Conservation (phyloP, 2,888 invertebrate species). For the Dexiosoma caninum region DNA sequence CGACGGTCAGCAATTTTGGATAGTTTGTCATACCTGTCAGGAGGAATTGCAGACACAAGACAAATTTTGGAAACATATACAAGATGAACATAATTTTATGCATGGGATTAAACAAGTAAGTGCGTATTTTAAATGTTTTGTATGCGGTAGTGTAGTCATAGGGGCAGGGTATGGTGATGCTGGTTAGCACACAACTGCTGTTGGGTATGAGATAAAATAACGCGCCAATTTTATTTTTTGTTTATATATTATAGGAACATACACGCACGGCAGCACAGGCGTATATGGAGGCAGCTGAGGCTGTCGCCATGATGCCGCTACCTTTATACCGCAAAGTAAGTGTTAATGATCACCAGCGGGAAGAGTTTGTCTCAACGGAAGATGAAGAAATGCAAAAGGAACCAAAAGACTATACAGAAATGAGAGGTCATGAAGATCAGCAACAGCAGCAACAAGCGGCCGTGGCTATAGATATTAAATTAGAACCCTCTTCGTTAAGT, state of each 20-base stretch:
- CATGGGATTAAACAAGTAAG: constrained; percentile 70
- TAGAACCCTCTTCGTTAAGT: constrained; percentile 68
- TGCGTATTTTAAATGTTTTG: not conserved
- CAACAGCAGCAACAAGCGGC: constrained; percentile 56
- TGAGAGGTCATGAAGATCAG: constrained; percentile 67
- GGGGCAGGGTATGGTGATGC: constrained; percentile 6
- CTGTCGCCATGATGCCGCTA: constrained; percentile 66
- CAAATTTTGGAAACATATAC: constrained; percentile 75
- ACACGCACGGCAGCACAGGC: constrained; percentile 70
- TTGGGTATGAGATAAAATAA: constrained; percentile 43
- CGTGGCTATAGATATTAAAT: constrained; percentile 71
- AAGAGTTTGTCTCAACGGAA: constrained; percentile 57
- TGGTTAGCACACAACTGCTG: not conserved
- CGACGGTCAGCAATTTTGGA: constrained; percentile 72
- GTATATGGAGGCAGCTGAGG: constrained; percentile 70
- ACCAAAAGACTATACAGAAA: constrained; percentile 72
- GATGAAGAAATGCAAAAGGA: constrained; percentile 69
- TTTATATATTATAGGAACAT: constrained; percentile 66
- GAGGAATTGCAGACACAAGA: constrained; percentile 74
- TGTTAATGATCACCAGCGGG: constrained; percentile 69
- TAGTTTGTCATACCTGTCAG: constrained; percentile 74
- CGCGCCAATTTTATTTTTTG: constrained; percentile 46
- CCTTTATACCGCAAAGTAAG: constrained; percentile 70
- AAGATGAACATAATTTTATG: constrained; percentile 74
- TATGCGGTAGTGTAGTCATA: not conserved